These are phyloP conservation scores for Saccopteryx bilineata DNA, from an alignment of 2,113 vertebrate species.

Conservation along the genomic window DNA sequence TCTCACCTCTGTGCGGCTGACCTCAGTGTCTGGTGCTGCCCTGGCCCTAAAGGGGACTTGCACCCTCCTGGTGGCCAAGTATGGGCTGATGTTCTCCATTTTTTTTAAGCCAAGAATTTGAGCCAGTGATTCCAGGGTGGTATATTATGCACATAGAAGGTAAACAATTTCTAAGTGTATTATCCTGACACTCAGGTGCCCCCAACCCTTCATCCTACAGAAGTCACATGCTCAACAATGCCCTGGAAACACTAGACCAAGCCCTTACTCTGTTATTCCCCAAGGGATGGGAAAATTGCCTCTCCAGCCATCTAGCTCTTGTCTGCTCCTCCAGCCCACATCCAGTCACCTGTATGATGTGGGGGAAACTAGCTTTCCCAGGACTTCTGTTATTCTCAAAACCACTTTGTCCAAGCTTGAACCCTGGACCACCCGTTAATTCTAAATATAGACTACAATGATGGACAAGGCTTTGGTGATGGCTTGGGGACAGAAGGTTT, in stretches of 20 bases:
- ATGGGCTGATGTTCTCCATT: background rate
- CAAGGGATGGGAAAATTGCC: background rate
- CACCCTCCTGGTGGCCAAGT: background rate
- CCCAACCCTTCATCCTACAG: background rate
- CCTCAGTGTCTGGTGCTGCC: background rate
- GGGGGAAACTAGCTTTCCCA: background rate
- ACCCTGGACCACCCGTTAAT: background rate
- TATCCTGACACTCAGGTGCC: background rate
- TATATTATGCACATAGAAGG: background rate
- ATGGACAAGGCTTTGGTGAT: background rate
- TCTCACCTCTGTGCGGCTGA: background rate
- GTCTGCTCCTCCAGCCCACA: background rate
- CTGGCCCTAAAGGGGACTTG: background rate
- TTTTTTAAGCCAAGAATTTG: background rate
- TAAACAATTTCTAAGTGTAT: background rate
- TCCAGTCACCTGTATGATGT: background rate
- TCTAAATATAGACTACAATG: background rate
- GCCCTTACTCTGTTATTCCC: background rate
- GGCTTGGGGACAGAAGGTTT: too few species aligned
- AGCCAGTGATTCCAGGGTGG: background rate
- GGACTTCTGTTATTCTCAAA: background rate
- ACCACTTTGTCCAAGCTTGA: background rate
- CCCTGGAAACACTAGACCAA: background rate
- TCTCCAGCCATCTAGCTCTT: background rate
- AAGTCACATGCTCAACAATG: background rate